Evolutionary conservation across 1,140 invertebrate species (phyloP), one percentile per base, ranked within the genome.

Genomic region (Ditylenchus dipsaci): DNA sequence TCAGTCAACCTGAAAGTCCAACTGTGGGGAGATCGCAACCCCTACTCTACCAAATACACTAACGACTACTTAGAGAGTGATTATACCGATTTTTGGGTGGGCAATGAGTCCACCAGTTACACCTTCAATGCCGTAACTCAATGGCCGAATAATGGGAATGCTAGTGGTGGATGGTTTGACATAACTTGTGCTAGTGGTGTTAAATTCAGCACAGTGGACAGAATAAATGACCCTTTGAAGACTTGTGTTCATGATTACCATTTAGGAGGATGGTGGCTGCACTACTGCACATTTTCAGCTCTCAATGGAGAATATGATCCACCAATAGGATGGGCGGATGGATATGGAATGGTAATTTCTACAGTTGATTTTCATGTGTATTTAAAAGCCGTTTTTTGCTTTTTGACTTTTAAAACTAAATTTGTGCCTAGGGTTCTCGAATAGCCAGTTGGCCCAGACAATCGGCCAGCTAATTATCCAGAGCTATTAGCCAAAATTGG

Each of bases 241-340:
- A 38, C 73, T 23, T 72, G 70, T 59, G 53, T 63, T 19, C 23
- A 29, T 5, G 56, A 64, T 17, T 72, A 65, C 38, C 69, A 73
- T 56, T 26, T 72, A 38, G 69, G 69, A 13, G 70, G 70, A 17
- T 72, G 70, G 70, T 72, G 70, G 70, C 27, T 60, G 1, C 71
- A 73, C 19, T 72, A 72, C 53, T 72, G 49, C 45, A 21, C 45
- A 11, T 29, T 73, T 1, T 27, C 58, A 27, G 63, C 71, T 26
- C 42, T 72, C 13, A 72, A 72, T 59, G 70, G 70, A 9, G 70
- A 72, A 62, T 72, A 72, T 45, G 43, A 29, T 8, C 70, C 70
- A 0, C 23, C 43, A 29, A 72, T 58, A 38, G 70, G 15, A 1
- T 53, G 49, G 49, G 49, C n/a, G 15, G 15, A 53, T 38, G 33